A percentile compares a stretch with the other conserved stretches of the same genome.
phyloP scores from a whole-genome alignment of 2,797 vertebrate species.

The Argentina silus region DNA sequence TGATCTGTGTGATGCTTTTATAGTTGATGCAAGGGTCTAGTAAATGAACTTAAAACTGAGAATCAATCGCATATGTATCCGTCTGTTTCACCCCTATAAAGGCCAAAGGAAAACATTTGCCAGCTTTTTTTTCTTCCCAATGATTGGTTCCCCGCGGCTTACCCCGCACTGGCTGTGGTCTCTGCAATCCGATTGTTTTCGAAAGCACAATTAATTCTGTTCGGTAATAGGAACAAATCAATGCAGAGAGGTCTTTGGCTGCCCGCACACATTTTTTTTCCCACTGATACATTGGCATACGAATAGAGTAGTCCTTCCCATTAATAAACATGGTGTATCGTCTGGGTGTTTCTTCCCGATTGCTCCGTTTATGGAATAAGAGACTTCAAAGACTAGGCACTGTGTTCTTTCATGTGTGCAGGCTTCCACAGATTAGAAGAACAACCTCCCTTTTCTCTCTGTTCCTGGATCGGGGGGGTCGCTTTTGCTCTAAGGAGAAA shows the following conservation, averaged over 20 bases:
- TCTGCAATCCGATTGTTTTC: constrained; percentile 1
- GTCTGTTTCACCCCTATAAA: not conserved
- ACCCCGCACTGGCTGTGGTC: not conserved
- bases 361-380: constrained; percentile 49
- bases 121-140: no score
- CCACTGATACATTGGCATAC: constrained; percentile 21
- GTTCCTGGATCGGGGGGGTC: not conserved
- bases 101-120: not conserved
- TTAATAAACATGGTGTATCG: constrained; percentile 38
- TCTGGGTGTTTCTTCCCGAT: constrained; percentile 26
- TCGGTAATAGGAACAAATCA: constrained; percentile 32
- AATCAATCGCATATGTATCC: not conserved
- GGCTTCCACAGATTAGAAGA: constrained; percentile 40
- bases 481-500: not conserved
- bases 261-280: constrained; percentile 19
- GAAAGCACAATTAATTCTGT: constrained; percentile 16
- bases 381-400: constrained; percentile 51
- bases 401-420: constrained; percentile 53
- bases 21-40: not conserved
- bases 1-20: not conserved
- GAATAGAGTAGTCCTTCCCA: constrained; percentile 28
- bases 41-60: not conserved
- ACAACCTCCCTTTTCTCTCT: not conserved
- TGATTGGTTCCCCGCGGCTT: not conserved
- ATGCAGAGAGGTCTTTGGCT: constrained; percentile 26